Base-by-base conservation (phyloP, 2,888 invertebrate genomes). In the Ormyrus labotus region DNA sequence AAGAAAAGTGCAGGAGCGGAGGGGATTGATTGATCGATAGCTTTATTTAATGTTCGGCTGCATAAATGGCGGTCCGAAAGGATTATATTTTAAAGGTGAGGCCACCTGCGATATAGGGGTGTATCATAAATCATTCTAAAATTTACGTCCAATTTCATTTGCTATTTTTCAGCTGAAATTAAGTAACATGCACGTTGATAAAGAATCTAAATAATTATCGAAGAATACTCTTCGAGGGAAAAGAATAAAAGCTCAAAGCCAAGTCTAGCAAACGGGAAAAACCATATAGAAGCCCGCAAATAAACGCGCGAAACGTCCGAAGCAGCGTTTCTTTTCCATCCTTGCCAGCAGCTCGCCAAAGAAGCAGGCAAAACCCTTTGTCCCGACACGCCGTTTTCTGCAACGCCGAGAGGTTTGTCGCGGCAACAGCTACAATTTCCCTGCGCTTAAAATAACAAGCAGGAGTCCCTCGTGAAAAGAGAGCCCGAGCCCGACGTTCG, bases 381-480 rank as follows among this genome's bases (percentile, higher is more conserved):
- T 61, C 55, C 34, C 53, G 45, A 53, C 65, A n/a, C 34, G 53
- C 55, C 10, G 19, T 69, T 68, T 74, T 64, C 48, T 73, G 57
- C 51, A 5, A 10, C 13, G 58, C 51, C 45, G 19, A 51, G 8
- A 13, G 57, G 64, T 2, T 67, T 67, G 67, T 65, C 65, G 65
- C 50, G 58, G 6, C 57, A n/a, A 9, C 53, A 58, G 55, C 58
- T 34, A 34, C 34, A 4, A 64, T 63, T 64, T 19, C 50, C 45
- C 9, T 11, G 57, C 51, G 51, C 67, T 75, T 67, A 75, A 64
- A 73, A 67, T 75, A 75, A 75, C 58, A 48, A 75, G 51, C 57
- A 50, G 58, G 19, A 11, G 58, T 50, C 51, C 51, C 60, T 75
- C 68, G 34, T 9, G 9, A 58, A 76, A 61, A 69, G 48, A 53